Evolutionary conservation across 2,888 invertebrate species (phyloP), one percentile per base, ranked within the genome.

Genomic region (Aleiodes alternator): DNA sequence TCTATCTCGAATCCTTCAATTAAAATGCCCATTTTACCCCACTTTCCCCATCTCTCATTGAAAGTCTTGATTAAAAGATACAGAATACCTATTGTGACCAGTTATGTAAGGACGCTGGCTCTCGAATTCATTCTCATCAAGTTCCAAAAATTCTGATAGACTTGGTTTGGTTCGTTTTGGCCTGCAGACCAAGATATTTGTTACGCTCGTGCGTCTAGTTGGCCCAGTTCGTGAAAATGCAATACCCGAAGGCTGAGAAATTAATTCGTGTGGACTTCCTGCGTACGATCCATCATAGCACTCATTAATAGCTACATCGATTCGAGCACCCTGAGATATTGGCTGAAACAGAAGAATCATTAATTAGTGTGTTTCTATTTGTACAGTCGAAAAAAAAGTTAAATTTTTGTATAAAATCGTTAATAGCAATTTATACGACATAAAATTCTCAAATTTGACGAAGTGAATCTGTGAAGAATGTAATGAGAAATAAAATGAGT

Each of bases 271-370:
- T 0, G 98, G 97, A 56, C 97, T 97, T 4, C 98, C 98, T 11
- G 96, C 95, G 90, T 98, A 98, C 0, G 97, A 97, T 0, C 98
- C 98, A 90, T 98, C 98, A 90, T 97, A 98, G 77, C 95, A 91
- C 89, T 98, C 97, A 90, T 98, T 98, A 82, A 98, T 96, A 0
- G 97, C 96, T 1, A 98, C 98, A 90, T 98, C 98, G 81, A 98
- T 96, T 76, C 97, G 93, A 55, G 97, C 96, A 77, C 97, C 96
- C 84, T 93, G 92, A 0, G 93, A 91, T 80, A 95, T 94, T 50
- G 95, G 95, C 93, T 94, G 88, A 12, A 85, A 83, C 57, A 53
- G 6, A 59, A 69, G 4, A 34, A 16, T 9, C 12, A 29, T 9
- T 7, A 73, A 72, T 75, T 23, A 23, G 2, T 2, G 23, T 23